Conservation (phyloP, 2,797 vertebrate species). For the Borostomias antarcticus region DNA sequence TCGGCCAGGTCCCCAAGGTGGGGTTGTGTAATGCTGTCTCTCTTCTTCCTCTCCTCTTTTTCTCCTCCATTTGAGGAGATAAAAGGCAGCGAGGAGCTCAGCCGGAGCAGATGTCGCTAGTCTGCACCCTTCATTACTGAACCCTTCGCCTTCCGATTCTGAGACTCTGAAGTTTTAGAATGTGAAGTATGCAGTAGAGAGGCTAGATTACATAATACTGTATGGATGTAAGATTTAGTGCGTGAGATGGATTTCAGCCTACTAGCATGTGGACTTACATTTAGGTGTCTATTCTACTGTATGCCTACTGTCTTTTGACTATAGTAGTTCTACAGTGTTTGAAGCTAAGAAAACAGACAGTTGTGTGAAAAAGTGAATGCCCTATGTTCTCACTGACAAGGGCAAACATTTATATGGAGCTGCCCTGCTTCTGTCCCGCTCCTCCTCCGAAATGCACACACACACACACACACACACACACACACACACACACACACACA, state of each 20-base stretch:
- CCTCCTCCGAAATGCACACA: not conserved
- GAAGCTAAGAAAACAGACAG: not conserved
- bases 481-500: not conserved
- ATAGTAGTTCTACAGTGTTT: not conserved
- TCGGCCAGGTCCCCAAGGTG: slow-evolving; percentile 70
- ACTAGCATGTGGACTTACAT: not conserved
- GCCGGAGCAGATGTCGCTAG: slow-evolving; percentile 66
- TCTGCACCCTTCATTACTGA: slow-evolving; percentile 49
- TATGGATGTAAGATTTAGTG: too few relatives aligned
- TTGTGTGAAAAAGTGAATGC: slow-evolving; percentile 7
- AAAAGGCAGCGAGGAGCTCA: slow-evolving; percentile 68
- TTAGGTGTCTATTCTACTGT: not conserved
- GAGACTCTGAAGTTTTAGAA: not conserved
- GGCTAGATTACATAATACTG: too few relatives aligned
- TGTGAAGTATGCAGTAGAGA: too few relatives aligned
- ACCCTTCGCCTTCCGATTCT: not conserved
- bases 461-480: not conserved
- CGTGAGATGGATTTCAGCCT: too few relatives aligned
- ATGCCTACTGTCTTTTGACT: too few relatives aligned
- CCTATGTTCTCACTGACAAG: not conserved
- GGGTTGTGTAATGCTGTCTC: slow-evolving; percentile 57
- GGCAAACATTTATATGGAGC: not conserved
- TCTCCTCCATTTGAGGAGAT: slow-evolving; percentile 64
- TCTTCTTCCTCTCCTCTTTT: slow-evolving; percentile 49
- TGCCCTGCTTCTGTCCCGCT: not conserved